Evolutionary conservation across 2,113 vertebrate species (phyloP).

Genomic region (Octodon degus): DNA sequence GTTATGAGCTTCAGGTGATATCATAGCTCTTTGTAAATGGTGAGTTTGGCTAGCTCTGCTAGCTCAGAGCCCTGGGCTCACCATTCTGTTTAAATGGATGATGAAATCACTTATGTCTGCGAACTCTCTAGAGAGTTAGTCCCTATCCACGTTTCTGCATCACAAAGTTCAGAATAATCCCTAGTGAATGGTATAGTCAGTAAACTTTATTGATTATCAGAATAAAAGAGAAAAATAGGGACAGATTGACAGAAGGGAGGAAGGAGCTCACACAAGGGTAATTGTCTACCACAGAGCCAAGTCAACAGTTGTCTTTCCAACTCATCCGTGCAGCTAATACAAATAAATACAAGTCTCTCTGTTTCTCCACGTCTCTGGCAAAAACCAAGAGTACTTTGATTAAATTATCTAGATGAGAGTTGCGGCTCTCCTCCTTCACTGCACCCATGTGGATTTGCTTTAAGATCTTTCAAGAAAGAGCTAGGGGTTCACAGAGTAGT

Average conservation of each 20-base stretch:
- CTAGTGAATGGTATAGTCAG: not conserved
- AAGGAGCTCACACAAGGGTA: not conserved
- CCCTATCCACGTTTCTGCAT: not conserved
- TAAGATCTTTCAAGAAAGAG: constrained; percentile 7
- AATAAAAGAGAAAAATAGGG: not conserved
- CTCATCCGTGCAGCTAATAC: not conserved
- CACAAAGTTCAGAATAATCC: not conserved
- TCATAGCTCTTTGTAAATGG: not conserved
- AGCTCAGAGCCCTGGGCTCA: not conserved
- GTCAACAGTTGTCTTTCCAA: constrained; percentile 8
- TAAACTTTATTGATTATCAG: not conserved
- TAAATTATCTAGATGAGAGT: not conserved
- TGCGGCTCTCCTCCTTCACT: not conserved
- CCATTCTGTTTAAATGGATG: not conserved
- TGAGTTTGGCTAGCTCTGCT: not conserved
- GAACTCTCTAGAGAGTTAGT: not conserved
- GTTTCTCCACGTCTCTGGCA: not conserved
- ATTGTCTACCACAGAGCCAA: not conserved
- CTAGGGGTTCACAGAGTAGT: not conserved
- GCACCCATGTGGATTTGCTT: not conserved
- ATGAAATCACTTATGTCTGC: not conserved
- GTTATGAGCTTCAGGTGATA: not conserved
- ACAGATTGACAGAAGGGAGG: not conserved
- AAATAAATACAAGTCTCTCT: not conserved
- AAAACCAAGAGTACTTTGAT: constrained; percentile 18